Percentiles rank a stretch among this genome's conserved stretches.
These are phyloP conservation scores for Botrylloides violaceus DNA, from an alignment of 23 tunicate genomes.

Conservation along the genomic window DNA sequence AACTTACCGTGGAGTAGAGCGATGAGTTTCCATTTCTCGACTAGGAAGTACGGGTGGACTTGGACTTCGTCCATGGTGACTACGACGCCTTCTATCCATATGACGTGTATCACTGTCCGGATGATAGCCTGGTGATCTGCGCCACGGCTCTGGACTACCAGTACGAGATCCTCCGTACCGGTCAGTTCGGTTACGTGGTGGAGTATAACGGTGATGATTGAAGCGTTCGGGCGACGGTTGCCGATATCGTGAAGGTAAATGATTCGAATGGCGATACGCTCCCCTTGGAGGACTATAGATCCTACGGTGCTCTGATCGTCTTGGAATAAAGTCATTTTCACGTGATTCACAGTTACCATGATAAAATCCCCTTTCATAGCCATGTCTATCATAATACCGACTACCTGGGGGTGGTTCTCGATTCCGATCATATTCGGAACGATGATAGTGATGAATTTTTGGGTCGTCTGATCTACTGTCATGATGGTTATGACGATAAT, in stretches of 20 bases:
- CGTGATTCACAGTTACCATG: neutral
- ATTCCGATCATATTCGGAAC: neutral
- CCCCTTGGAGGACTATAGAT: neutral
- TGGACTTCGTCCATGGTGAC: neutral
- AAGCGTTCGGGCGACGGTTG: slow-evolving; percentile 18
- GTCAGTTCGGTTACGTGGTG: neutral
- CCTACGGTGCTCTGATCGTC: no score
- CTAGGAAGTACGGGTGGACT: neutral
- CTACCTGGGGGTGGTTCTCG: neutral
- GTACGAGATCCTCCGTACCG: neutral
- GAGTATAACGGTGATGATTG: neutral
- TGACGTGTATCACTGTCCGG: neutral
- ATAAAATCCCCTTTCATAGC: neutral
- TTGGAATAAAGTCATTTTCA: neutral
- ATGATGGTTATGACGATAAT: neutral
- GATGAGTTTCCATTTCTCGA: no score
- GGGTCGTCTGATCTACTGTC: neutral
- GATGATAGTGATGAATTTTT: neutral
- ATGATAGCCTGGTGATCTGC: neutral
- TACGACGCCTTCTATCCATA: no score
- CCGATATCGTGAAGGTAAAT: neutral
- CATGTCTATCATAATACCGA: neutral
- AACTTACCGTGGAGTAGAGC: no score
- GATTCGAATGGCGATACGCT: neutral
- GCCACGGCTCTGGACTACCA: neutral